Conservation (phyloP, 2,888 invertebrate genomes). For the Choreutis nemorana region DNA sequence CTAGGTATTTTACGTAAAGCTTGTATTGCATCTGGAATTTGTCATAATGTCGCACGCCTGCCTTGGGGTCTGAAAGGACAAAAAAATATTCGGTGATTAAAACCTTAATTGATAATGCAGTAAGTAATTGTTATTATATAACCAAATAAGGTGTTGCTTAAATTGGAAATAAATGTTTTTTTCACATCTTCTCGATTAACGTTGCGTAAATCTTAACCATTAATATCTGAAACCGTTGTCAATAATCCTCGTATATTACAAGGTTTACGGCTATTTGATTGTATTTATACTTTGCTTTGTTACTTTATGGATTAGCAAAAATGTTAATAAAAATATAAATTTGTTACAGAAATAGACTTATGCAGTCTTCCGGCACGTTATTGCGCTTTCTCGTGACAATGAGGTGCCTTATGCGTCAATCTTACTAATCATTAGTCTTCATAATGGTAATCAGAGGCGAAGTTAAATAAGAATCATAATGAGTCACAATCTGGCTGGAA, state of each 20-base stretch:
- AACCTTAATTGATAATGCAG: slow-evolving; percentile 60
- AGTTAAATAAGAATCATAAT: slow-evolving; percentile 57
- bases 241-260: too few species aligned
- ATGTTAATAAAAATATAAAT: too few species aligned
- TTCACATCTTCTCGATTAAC: slow-evolving; percentile 1
- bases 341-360: slow-evolving; percentile 60
- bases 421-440: slow-evolving; percentile 23
- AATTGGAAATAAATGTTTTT: too few species aligned
- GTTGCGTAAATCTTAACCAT: slow-evolving; percentile 1
- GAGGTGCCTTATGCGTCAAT: slow-evolving; percentile 42
- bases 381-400: slow-evolving; percentile 47
- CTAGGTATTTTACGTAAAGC: slow-evolving; percentile 22
- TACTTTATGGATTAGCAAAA: too few species aligned
- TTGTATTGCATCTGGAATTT: slow-evolving; percentile 46
- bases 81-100: slow-evolving; percentile 57
- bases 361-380: slow-evolving; percentile 47
- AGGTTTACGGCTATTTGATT: too few species aligned
- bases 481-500: slow-evolving; percentile 84
- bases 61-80: slow-evolving; percentile 58
- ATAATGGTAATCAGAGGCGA: slow-evolving; percentile 48
- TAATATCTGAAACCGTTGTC: too few species aligned
- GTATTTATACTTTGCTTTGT: too few species aligned
- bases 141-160: too few species aligned
- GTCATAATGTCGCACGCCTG: slow-evolving; percentile 64
- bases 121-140: slow-evolving; percentile 41